These are phyloP conservation scores for Choloepus didactylus DNA, from an alignment of 2,797 vertebrate genomes.

Conservation along the genomic window DNA sequence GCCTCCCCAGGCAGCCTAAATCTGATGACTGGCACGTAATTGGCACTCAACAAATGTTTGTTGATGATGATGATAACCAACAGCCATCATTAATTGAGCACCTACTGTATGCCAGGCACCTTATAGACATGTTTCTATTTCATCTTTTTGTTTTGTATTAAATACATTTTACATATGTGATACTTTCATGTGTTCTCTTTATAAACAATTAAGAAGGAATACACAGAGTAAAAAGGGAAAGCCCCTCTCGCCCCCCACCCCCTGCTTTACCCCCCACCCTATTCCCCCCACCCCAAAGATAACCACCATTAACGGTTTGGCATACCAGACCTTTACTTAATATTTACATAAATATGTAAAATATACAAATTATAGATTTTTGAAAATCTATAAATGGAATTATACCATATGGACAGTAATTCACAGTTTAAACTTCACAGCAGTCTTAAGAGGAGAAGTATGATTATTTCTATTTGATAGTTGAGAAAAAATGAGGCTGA, in stretches of 20 bases:
- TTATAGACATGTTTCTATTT: slow-evolving; percentile 33
- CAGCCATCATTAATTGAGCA: slow-evolving; percentile 46
- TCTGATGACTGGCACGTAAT: slow-evolving; percentile 53
- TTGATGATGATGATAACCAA: neutral
- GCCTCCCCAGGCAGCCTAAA: slow-evolving; percentile 31
- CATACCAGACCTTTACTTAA: neutral
- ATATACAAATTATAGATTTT: neutral
- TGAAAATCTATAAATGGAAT: neutral
- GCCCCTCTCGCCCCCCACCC: neutral
- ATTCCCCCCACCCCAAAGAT: neutral
- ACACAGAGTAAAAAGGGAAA: slow-evolving; percentile 28
- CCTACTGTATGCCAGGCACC: slow-evolving; percentile 34
- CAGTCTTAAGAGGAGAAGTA: neutral
- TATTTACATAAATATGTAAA: neutral
- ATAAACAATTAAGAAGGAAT: slow-evolving; percentile 46
- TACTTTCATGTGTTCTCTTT: slow-evolving; percentile 38
- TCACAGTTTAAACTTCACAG: slow-evolving; percentile 30
- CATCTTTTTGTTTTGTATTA: slow-evolving; percentile 56
- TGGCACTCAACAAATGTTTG: slow-evolving; percentile 46
- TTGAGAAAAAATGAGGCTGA: neutral
- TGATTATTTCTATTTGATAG: slow-evolving; percentile 19
- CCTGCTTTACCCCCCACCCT: neutral
- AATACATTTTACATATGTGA: slow-evolving; percentile 37
- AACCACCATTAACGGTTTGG: neutral
- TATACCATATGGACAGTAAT: neutral